Conservation (phyloP, 2,113 vertebrate genomes). For the Coregonus clupeaformis region DNA sequence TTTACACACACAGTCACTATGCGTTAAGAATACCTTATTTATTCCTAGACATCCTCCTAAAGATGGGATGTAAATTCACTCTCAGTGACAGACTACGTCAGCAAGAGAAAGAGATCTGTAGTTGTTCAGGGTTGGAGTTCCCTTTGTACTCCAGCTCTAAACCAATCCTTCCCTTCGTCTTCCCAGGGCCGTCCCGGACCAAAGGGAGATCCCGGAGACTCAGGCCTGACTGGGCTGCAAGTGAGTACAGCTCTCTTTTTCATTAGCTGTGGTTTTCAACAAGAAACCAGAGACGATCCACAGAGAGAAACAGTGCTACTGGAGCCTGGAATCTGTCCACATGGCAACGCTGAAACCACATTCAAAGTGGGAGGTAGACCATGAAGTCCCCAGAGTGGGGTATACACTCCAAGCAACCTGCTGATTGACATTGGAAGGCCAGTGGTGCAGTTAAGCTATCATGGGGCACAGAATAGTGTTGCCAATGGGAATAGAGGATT, state of each 20-base stretch:
- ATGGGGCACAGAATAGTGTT: constrained; percentile 44
- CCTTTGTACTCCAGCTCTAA: neutral
- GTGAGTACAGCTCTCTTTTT: constrained; percentile 61
- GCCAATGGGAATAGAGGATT: constrained; percentile 44
- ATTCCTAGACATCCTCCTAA: constrained; percentile 37
- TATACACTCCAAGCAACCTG: constrained; percentile 27
- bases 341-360: constrained; percentile 58
- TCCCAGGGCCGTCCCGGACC: constrained; percentile 88
- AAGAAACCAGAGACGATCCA: constrained; percentile 58
- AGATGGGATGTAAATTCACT: constrained; percentile 42
- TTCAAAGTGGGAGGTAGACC: constrained; percentile 60
- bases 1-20: constrained; percentile 28
- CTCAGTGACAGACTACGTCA: constrained; percentile 23
- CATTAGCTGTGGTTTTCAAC: constrained; percentile 56
- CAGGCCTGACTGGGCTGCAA: constrained; percentile 82
- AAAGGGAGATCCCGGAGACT: constrained; percentile 92
- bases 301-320: constrained; percentile 47
- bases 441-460: constrained; percentile 47
- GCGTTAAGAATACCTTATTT: constrained; percentile 5
- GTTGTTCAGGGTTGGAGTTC: neutral
- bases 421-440: constrained; percentile 61
- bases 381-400: constrained; percentile 51
- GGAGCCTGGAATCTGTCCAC: constrained; percentile 58
- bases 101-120: constrained; percentile 27
- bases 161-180: neutral